These are phyloP conservation scores for Ichneumoninae sp. DNA, from an alignment of 2,888 invertebrate species.

Conservation along the genomic window DNA sequence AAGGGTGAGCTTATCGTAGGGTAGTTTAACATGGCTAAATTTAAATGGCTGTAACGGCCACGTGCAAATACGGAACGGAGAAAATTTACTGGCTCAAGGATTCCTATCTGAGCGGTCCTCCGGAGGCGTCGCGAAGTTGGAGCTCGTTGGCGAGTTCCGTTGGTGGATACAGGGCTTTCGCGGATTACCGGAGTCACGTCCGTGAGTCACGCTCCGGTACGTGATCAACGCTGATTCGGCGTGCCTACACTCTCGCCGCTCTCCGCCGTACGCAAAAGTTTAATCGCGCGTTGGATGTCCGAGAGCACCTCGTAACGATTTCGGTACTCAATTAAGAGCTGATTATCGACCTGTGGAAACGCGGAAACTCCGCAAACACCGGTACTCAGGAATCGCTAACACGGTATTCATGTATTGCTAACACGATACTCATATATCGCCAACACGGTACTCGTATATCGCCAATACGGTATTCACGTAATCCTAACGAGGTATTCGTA, in stretches of 20 bases:
- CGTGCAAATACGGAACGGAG: slow-evolving; percentile 1
- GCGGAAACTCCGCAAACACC: neutral
- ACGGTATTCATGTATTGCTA: neutral
- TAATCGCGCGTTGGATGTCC: slow-evolving; percentile 26
- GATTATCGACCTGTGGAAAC: neutral
- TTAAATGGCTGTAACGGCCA: neutral
- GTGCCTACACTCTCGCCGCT: slow-evolving; percentile 20
- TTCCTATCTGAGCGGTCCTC: slow-evolving; percentile 24
- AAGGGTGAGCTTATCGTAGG: slow-evolving; percentile 43
- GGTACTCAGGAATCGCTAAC: neutral
- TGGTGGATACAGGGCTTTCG: slow-evolving; percentile 39
- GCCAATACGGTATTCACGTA: too few species aligned
- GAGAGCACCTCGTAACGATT: slow-evolving; percentile 12
- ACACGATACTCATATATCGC: too few species aligned
- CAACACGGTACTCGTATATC: too few species aligned
- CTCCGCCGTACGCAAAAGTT: slow-evolving; percentile 11
- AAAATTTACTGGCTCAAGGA: neutral
- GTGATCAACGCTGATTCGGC: slow-evolving; percentile 64
- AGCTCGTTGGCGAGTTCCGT: slow-evolving; percentile 7
- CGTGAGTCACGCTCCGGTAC: slow-evolving; percentile 59
- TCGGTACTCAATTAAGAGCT: slow-evolving; percentile 42
- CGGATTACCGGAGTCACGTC: slow-evolving; percentile 55
- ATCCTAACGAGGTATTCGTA: too few species aligned
- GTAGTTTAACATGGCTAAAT: neutral
- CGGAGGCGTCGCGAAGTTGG: neutral